A percentile compares a stretch with the other conserved stretches of the same genome.
Conservation (phyloP, 2,797 vertebrate genomes). For the Perodicticus potto region DNA sequence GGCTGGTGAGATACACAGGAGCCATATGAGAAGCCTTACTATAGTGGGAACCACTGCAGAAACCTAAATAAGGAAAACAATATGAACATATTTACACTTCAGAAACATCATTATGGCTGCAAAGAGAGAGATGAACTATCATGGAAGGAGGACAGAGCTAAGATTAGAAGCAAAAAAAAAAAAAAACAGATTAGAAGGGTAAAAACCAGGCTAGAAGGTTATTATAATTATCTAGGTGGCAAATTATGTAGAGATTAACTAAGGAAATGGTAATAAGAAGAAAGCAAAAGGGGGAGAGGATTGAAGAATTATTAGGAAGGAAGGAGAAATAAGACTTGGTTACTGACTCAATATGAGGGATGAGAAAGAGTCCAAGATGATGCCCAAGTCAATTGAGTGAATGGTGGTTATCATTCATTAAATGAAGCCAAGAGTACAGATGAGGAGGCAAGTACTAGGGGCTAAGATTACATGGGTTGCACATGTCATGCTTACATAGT, state of each 20-base stretch:
- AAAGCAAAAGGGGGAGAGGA: background rate
- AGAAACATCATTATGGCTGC: background rate
- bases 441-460: background rate
- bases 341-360: background rate
- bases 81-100: slow-evolving; percentile 41
- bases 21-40: background rate
- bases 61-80: slow-evolving; percentile 41
- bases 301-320: slow-evolving; percentile 6
- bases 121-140: background rate
- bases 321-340: background rate
- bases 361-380: background rate
- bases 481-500: background rate
- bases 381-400: background rate
- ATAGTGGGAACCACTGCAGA: background rate
- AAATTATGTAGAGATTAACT: background rate
- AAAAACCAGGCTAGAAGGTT: background rate
- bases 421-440: background rate
- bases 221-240: background rate
- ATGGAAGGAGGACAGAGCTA: background rate
- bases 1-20: background rate
- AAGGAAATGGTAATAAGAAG: background rate
- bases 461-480: background rate
- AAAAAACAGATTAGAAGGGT: background rate
- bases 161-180: background rate
- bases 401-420: background rate